A percentile compares a stretch with the other conserved stretches of the same genome.
Evolutionary conservation across 2,888 invertebrate genomes (phyloP).

Genomic region (Macroteleia sp.): DNA sequence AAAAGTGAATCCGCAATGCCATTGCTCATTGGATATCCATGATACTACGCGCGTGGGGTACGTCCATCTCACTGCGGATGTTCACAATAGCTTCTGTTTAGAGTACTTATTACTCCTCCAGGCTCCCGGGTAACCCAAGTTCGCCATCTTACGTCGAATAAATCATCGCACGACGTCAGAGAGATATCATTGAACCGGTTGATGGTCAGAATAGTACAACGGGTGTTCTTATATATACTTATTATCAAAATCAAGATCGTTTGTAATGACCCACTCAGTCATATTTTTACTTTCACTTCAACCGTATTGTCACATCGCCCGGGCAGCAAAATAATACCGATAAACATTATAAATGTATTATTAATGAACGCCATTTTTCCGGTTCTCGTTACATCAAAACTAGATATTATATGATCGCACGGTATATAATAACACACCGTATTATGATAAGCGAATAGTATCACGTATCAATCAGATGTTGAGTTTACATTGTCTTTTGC

Average conservation of each 20-base stretch:
- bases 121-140: slow-evolving; percentile 75
- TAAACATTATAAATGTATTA: slow-evolving; percentile 14
- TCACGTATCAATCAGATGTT: slow-evolving; percentile 82
- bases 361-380: slow-evolving; percentile 31
- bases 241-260: slow-evolving; percentile 55
- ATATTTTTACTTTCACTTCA: slow-evolving; percentile 18
- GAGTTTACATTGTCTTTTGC: slow-evolving; percentile 79
- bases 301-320: slow-evolving; percentile 18
- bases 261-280: slow-evolving; percentile 39
- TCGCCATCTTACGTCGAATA: slow-evolving; percentile 82
- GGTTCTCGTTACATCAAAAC: background rate
- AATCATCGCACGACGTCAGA: slow-evolving; percentile 82
- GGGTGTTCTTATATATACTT: slow-evolving; percentile 70
- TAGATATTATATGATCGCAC: slow-evolving; percentile 62
- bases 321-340: slow-evolving; percentile 35
- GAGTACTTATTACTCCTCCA: slow-evolving; percentile 77
- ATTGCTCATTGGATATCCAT: slow-evolving; percentile 62
- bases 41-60: slow-evolving; percentile 73
- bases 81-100: slow-evolving; percentile 83
- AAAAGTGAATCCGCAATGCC: slow-evolving; percentile 61
- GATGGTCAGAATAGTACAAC: slow-evolving; percentile 75
- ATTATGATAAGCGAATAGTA: slow-evolving; percentile 78
- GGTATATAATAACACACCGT: slow-evolving; percentile 68
- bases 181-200: slow-evolving; percentile 83
- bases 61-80: slow-evolving; percentile 79